Base-by-base conservation (phyloP, 1,140 invertebrate species). In the Zaprionus lachaisei region DNA sequence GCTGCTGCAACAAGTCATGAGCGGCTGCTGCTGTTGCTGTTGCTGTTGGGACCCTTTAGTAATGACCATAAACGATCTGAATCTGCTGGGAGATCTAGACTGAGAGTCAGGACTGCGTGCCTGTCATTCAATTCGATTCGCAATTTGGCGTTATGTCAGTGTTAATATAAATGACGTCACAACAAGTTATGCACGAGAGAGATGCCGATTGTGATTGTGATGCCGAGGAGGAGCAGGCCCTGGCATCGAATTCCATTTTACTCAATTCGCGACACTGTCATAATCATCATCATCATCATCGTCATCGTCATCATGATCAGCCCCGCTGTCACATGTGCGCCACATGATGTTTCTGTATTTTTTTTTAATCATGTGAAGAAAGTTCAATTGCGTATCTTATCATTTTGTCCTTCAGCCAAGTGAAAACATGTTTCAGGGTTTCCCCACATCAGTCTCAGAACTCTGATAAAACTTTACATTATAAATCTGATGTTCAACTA, bases 331-430 rank as follows among this genome's bases (percentile, higher is more conserved):
- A 28, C 44, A 62, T 44, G 41, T 24, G 28, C 64, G 68, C 67
- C 80, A 86, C 79, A 84, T 79, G 83, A 24, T 34, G 28, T 68
- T n/a, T 31, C 12, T 64, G 49, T 20, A 31, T 37, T 56, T 38
- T 56, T 69, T 66, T 76, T 49, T 77, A 87, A 85, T 81, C 82
- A 76, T 63, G 66, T 44, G 68, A 79, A 85, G 83, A 85, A 86
- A 86, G 79, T 86, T 80, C 80, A 86, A 86, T 87, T 87, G 69
- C 72, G 77, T 89, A 83, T 89, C 83, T 87, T 87, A 87, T 87
- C 84, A 79, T 83, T 89, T 89, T 89, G 84, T 80, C 83, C 84
- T 87, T 87, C 73, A 86, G 41, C 6, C 41, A 47, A 47, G 17
- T 44, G 15, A 41, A 17, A 17, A 47, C 7, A 47, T 47, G 7